Evolutionary conservation across 2,888 invertebrate genomes (phyloP).

Genomic region (Trisateles emortualis): DNA sequence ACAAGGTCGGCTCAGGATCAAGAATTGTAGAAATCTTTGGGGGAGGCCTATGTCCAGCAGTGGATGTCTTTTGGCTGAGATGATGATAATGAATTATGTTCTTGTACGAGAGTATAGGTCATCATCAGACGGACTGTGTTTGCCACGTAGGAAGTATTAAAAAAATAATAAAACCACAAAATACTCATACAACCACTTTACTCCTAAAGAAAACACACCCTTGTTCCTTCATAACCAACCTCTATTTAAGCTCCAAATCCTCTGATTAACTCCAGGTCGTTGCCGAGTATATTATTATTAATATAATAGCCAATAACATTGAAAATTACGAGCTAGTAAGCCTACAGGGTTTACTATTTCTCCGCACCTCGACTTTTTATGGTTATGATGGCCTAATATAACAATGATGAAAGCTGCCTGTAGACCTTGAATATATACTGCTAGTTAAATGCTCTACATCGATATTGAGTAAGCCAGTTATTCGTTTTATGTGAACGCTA

Average conservation of each 20-base stretch:
- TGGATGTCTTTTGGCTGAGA: too few species aligned
- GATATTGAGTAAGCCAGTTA: slow-evolving; percentile 13
- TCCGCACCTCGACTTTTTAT: slow-evolving; percentile 54
- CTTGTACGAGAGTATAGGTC: too few species aligned
- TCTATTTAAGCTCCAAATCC: neutral
- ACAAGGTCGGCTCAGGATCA: too few species aligned
- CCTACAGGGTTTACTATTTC: slow-evolving; percentile 54
- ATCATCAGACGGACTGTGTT: too few species aligned
- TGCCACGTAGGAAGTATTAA: too few species aligned
- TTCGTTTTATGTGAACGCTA: slow-evolving; percentile 7
- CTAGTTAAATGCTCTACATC: slow-evolving; percentile 38
- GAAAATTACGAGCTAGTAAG: slow-evolving; percentile 59
- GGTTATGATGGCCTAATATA: slow-evolving; percentile 48
- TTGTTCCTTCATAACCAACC: neutral
- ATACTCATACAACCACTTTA: too few species aligned
- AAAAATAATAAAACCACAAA: too few species aligned
- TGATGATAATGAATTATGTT: too few species aligned
- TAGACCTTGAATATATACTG: slow-evolving; percentile 38
- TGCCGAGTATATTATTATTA: slow-evolving; percentile 41
- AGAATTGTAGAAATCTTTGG: too few species aligned
- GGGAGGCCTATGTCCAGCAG: too few species aligned
- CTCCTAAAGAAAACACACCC: neutral
- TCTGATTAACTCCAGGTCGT: slow-evolving; percentile 31
- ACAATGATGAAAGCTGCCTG: slow-evolving; percentile 44
- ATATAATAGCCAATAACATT: slow-evolving; percentile 54